A percentile compares a stretch with the other conserved stretches of the same genome.
Evolutionary conservation across 2,113 vertebrate species (phyloP).

Genomic region (Condylura cristata): DNA sequence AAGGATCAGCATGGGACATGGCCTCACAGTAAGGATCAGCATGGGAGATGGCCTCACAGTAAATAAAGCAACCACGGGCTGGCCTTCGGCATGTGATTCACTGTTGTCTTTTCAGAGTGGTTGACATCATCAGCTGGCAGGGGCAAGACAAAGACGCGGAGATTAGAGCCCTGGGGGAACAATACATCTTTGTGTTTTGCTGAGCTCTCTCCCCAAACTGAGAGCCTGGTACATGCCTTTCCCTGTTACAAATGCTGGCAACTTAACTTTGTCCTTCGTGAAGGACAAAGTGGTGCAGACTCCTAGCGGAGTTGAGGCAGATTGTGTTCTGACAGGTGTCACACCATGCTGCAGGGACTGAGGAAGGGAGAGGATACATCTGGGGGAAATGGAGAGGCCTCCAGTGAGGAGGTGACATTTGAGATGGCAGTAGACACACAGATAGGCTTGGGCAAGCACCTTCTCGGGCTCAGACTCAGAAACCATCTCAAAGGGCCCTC

Average conservation of each 20-base stretch:
- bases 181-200: neutral
- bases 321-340: neutral
- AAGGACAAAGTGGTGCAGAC: neutral
- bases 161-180: neutral
- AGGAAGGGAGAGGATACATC: neutral
- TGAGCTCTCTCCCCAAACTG: neutral
- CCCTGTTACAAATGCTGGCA: neutral
- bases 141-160: neutral
- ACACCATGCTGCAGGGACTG: neutral
- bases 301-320: neutral
- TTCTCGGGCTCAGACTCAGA: neutral
- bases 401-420: neutral
- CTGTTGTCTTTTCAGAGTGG: neutral
- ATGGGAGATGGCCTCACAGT: neutral
- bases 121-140: neutral
- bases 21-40: neutral
- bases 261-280: neutral
- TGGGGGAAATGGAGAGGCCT: neutral
- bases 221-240: neutral
- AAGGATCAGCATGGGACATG: neutral
- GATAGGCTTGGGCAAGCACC: neutral
- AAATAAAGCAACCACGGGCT: neutral
- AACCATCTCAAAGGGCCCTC: neutral
- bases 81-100: neutral
- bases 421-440: neutral